Conservation (phyloP, 2,888 invertebrate species). For the Temnothorax ravouxi region DNA sequence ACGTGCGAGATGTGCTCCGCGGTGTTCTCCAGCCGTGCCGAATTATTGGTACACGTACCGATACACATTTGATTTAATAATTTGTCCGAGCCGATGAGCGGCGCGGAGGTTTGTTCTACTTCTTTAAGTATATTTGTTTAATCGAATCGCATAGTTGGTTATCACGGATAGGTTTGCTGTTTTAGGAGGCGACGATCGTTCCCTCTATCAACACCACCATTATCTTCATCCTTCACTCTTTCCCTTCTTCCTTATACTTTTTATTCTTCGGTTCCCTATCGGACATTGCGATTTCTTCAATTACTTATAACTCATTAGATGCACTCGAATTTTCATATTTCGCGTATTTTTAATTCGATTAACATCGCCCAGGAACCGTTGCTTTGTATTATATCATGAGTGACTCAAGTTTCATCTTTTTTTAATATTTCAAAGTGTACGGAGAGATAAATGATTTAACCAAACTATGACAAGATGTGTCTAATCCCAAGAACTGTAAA, state of each 20-base stretch:
- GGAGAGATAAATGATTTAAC: background rate
- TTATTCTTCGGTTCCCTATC: background rate
- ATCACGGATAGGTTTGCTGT: slow-evolving; percentile 60
- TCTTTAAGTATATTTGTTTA: slow-evolving; percentile 70
- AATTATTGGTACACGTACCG: slow-evolving; percentile 92
- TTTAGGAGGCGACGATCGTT: background rate
- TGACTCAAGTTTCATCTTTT: slow-evolving; percentile 1
- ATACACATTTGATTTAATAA: slow-evolving; percentile 91
- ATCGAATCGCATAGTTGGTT: slow-evolving; percentile 65
- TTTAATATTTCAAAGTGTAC: background rate
- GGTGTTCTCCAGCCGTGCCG: slow-evolving; percentile 91
- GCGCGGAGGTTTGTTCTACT: slow-evolving; percentile 67
- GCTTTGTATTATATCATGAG: slow-evolving; percentile 39
- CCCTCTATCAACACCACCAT: background rate
- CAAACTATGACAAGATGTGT: background rate
- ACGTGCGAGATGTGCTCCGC: slow-evolving; percentile 95
- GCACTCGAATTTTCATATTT: slow-evolving; percentile 62
- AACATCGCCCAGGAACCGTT: slow-evolving; percentile 9
- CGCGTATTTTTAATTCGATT: slow-evolving; percentile 36
- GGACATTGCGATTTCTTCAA: background rate
- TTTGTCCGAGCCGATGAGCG: slow-evolving; percentile 67
- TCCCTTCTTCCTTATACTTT: background rate
- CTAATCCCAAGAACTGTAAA: background rate
- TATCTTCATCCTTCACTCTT: background rate
- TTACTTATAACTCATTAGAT: slow-evolving; percentile 66